Conservation (phyloP, 2,888 invertebrate genomes). For the Baronia brevicornis region DNA sequence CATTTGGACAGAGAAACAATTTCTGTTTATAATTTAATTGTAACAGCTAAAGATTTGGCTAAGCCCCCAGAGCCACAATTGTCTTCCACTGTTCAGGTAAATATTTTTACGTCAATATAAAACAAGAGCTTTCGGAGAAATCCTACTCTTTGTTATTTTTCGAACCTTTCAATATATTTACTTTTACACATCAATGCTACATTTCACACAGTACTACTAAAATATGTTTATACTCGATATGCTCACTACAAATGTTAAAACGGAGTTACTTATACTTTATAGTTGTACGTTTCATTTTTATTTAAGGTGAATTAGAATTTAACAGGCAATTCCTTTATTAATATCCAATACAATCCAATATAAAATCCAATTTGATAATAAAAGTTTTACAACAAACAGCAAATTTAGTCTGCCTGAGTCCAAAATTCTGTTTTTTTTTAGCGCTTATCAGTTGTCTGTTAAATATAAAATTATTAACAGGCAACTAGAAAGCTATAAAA, state of each 20-base stretch:
- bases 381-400: too few species aligned
- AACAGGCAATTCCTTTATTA: too few species aligned
- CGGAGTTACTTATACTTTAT: too few species aligned
- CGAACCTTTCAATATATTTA: slow-evolving; percentile 27
- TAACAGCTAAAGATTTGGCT: slow-evolving; percentile 91
- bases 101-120: slow-evolving; percentile 5
- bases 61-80: slow-evolving; percentile 81
- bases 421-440: too few species aligned
- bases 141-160: slow-evolving; percentile 2
- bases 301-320: too few species aligned
- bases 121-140: slow-evolving; percentile 1
- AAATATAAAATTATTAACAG: too few species aligned
- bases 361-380: too few species aligned
- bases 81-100: slow-evolving; percentile 90
- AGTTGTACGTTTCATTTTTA: too few species aligned
- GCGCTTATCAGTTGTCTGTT: too few species aligned
- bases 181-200: slow-evolving; percentile 39
- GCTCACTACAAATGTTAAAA: slow-evolving; percentile 18
- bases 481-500: too few species aligned
- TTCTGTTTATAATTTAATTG: slow-evolving; percentile 87
- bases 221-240: slow-evolving; percentile 25
- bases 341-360: slow-evolving; percentile 20
- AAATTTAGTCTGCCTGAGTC: too few species aligned
- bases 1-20: slow-evolving; percentile 88
- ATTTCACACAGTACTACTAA: slow-evolving; percentile 35